phyloP scores from a whole-genome alignment of 2,797 vertebrate species.

The Hoplostethus atlanticus region DNA sequence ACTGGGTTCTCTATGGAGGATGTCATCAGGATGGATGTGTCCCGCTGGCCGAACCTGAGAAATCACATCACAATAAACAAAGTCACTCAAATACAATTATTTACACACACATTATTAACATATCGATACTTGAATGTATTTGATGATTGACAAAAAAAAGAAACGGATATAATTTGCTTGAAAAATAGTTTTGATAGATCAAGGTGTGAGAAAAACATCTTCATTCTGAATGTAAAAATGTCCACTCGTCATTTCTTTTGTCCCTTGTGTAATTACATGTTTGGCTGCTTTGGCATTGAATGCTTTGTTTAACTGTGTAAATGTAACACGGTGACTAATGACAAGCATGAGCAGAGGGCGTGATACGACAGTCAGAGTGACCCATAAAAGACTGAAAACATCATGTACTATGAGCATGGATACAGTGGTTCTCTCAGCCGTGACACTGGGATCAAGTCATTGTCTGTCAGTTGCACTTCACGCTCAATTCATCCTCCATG shows the following conservation, averaged over 20 bases:
- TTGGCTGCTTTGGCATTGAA: conserved; percentile 26
- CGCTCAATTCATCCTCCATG: conserved; percentile 23
- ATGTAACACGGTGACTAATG: conserved; percentile 49
- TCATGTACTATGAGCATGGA: neutral
- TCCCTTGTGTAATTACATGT: conserved; percentile 8
- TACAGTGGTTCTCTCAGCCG: neutral
- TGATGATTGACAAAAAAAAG: neutral
- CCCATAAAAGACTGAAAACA: conserved; percentile 19
- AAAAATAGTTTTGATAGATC: neutral
- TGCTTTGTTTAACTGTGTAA: conserved; percentile 22
- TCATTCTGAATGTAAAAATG: conserved; percentile 2
- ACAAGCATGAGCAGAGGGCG: conserved; percentile 59
- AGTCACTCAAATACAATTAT: neutral
- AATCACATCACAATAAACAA: conserved; percentile 16
- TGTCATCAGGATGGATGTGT: conserved; percentile 82
- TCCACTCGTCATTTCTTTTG: neutral
- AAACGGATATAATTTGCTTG: too few species aligned
- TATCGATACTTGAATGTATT: neutral
- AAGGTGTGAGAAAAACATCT: neutral
- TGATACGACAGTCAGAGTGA: conserved; percentile 42
- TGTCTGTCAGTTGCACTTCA: neutral
- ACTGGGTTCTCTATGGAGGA: conserved; percentile 75
- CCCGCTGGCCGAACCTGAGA: conserved; percentile 81
- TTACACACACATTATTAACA: neutral
- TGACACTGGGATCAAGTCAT: neutral